These are phyloP conservation scores for Steatornis caripensis DNA, from an alignment of 2,113 vertebrate species.

Conservation along the genomic window DNA sequence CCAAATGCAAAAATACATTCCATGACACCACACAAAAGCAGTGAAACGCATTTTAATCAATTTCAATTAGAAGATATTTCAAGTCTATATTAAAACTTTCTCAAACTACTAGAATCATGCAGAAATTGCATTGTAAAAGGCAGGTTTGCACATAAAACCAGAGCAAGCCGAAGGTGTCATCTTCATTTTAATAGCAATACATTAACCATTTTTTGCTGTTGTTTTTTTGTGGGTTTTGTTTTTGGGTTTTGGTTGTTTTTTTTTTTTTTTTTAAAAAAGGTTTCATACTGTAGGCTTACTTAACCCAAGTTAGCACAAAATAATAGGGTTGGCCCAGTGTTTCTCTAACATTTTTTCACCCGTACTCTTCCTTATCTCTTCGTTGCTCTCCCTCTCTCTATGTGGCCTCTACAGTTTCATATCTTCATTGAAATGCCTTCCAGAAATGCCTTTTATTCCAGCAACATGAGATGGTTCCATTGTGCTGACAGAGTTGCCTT, in stretches of 20 bases:
- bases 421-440: constrained; percentile 67
- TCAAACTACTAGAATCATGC: background rate
- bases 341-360: background rate
- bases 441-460: constrained; percentile 48
- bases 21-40: background rate
- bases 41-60: background rate
- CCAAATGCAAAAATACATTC: background rate
- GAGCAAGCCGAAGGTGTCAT: background rate
- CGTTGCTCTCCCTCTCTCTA: background rate
- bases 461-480: constrained; percentile 4
- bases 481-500: constrained; percentile 58
- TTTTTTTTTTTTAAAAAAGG: background rate
- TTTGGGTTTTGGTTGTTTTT: too few relatives aligned
- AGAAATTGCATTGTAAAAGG: background rate
- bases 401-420: background rate
- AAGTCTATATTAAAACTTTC: background rate
- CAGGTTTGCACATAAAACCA: background rate
- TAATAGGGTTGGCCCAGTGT: background rate
- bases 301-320: constrained; percentile 6
- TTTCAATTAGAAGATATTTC: background rate
- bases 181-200: background rate
- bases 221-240: background rate
- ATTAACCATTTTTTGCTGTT: background rate
- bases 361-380: constrained; percentile 8
- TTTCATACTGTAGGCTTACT: background rate